Percentiles rank a stretch among this genome's conserved stretches.
These are phyloP conservation scores for Phrixothrix hirtus DNA, from an alignment of 2,888 invertebrate species.

Conservation along the genomic window DNA sequence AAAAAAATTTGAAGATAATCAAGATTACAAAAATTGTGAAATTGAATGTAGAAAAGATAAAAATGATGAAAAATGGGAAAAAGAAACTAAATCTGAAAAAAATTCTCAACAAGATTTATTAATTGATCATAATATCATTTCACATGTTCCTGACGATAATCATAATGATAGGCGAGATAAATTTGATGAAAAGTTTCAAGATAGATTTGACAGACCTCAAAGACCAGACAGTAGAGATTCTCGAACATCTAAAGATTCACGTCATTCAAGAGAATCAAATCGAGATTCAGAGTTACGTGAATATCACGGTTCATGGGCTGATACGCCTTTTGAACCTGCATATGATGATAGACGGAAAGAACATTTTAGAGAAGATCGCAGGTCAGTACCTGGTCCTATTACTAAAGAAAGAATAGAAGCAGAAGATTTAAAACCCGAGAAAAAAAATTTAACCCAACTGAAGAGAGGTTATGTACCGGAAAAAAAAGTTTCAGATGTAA, in stretches of 20 bases:
- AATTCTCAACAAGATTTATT: conserved; percentile 33
- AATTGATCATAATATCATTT: conserved; percentile 35
- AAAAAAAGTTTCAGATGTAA: conserved; percentile 41
- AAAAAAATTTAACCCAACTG: conserved; percentile 58
- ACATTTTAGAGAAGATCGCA: conserved; percentile 47
- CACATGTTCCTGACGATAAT: conserved; percentile 45
- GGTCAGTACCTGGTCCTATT: conserved; percentile 63
- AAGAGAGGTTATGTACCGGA: conserved; percentile 54
- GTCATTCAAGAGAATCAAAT: conserved; percentile 55
- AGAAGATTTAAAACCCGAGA: conserved; percentile 59
- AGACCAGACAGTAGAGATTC: conserved; percentile 65
- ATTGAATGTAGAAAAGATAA: conserved; percentile 42
- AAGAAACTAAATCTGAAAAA: conserved; percentile 35
- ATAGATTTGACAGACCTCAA: conserved; percentile 58
- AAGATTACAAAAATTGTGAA: conserved; percentile 43
- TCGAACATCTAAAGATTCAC: conserved; percentile 60
- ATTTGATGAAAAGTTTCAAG: conserved; percentile 41
- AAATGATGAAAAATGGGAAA: conserved; percentile 47
- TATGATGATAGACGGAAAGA: conserved; percentile 51
- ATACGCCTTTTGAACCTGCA: conserved; percentile 50
- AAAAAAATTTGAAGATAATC: conserved; percentile 52
- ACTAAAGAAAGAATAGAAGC: conserved; percentile 65
- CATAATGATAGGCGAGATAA: conserved; percentile 42
- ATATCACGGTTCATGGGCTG: conserved; percentile 57
- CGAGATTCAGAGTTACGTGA: conserved; percentile 57